A percentile compares a stretch with the other conserved stretches of the same genome.
These are phyloP conservation scores for Tachypleus tridentatus DNA, from an alignment of 1,140 invertebrate genomes.

Conservation along the genomic window DNA sequence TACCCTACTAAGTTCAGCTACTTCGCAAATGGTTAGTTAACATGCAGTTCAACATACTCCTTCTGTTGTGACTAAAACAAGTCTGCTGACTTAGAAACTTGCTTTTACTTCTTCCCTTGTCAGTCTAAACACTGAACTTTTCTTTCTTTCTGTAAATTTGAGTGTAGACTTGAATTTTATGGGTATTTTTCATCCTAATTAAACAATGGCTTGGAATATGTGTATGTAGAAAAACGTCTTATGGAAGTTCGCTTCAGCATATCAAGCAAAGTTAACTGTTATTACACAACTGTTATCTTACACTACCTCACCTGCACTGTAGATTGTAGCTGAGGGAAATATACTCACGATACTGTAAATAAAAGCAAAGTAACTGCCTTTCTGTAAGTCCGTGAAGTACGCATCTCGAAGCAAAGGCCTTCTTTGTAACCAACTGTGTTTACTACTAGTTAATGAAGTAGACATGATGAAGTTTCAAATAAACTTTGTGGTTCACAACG, in stretches of 20 bases:
- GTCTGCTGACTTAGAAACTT: no score
- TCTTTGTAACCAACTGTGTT: slow-evolving; percentile 22
- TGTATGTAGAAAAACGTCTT: not conserved
- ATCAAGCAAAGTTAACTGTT: not conserved
- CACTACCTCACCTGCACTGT: no score
- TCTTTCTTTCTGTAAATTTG: no score
- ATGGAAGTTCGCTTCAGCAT: not conserved
- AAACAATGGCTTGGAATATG: not conserved
- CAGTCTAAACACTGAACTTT: no score
- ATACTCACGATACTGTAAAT: slow-evolving; percentile 30
- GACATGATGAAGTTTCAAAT: not conserved
- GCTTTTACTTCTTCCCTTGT: no score
- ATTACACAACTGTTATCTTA: not conserved
- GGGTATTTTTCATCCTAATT: not conserved
- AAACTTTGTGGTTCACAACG: no score
- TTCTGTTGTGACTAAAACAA: no score
- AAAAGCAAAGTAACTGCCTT: slow-evolving; percentile 29
- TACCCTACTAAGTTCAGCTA: no score
- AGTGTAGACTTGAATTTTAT: not conserved
- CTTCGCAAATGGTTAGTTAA: no score
- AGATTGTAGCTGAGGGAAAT: not conserved
- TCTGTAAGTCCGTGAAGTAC: slow-evolving; percentile 30
- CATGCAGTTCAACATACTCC: no score
- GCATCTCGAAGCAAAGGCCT: slow-evolving; percentile 30
- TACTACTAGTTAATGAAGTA: not conserved